Base-by-base conservation (phyloP, 2,113 vertebrate genomes). In the Clarias magur region DNA sequence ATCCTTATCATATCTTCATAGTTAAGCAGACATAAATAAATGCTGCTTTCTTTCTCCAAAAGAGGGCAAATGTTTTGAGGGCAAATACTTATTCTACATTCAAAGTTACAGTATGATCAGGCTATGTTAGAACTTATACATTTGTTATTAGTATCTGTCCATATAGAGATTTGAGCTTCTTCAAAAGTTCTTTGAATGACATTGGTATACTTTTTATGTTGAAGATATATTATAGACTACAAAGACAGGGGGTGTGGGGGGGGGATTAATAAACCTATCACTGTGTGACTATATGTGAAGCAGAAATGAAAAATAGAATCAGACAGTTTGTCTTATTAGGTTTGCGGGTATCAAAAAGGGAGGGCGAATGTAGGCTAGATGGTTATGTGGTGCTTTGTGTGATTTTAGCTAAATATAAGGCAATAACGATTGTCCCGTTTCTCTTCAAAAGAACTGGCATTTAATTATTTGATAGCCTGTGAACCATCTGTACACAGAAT, bases 401-500 rank as follows among this genome's bases (percentile, higher is more conserved):
- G 63, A 23, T 83, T 68, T 75, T 75, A 53, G 3, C 72, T 75
- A 53, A 75, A 48, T 53, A 75, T 21, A 25, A 12, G 21, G 21
- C 34, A 75, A 53, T 53, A 72, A 72, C 21, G 2, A n/a, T 53
- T 23, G 23, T 76, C 48, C 48, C 9, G 23, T 54, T 54, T 53
- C n/a, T 78, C 13, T 9, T 78, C 48, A 56, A 27, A 78, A 56
- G 53, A 68, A 34, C 16, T 84, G 56, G 54, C 30, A 17, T 63
- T 85, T 73, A 9, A 85, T 75, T 76, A 75, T 48, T 19, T 59
- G 8, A 73, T 42, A 84, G 68, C 34, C 23, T 59, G 67, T 42
- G 21, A 62, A 34, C 60, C 3, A 16, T 63, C 21, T 75, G 34
- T 73, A 54, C 34, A 42, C 19, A 23, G 15, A 27, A 63, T 25